A percentile compares a stretch with the other conserved stretches of the same genome.
These are phyloP conservation scores for Hirudinaria manillensis DNA, from an alignment of 2,888 invertebrate species.

Conservation along the genomic window DNA sequence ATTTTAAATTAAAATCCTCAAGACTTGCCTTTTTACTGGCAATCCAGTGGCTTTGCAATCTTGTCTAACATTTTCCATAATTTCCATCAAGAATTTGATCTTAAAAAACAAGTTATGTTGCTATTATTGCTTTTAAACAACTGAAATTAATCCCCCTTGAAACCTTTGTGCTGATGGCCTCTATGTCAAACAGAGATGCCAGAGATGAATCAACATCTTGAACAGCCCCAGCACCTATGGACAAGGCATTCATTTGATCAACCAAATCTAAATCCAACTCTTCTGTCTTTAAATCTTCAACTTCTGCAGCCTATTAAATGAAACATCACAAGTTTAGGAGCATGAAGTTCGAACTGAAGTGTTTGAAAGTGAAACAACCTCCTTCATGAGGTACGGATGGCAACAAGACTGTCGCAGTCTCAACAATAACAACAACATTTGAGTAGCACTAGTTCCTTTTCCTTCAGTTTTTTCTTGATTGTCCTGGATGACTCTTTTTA, in stretches of 20 bases:
- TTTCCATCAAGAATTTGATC: conserved; percentile 43
- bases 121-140: too few relatives aligned
- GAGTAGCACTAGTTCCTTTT: conserved; percentile 40
- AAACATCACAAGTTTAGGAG: not conserved
- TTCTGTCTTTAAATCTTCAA: conserved; percentile 49
- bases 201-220: conserved; percentile 56
- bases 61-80: conserved; percentile 39
- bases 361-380: not conserved
- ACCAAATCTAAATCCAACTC: conserved; percentile 49
- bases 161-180: conserved; percentile 46
- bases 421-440: conserved; percentile 68
- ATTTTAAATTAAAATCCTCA: not conserved
- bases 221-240: conserved; percentile 53
- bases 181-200: conserved; percentile 54
- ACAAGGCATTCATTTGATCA: conserved; percentile 49
- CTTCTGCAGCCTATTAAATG: conserved; percentile 56
- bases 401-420: conserved; percentile 81
- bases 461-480: not conserved
- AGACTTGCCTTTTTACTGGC: conserved; percentile 18
- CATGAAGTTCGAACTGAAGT: not conserved
- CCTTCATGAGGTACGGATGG: conserved; percentile 73
- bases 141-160: not conserved
- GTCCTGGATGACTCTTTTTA: too few relatives aligned
- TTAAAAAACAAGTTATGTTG: conserved; percentile 34
- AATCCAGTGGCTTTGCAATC: not conserved